These are phyloP conservation scores for Puffinus mauretanicus DNA, from an alignment of 2,113 vertebrate species.

Conservation along the genomic window DNA sequence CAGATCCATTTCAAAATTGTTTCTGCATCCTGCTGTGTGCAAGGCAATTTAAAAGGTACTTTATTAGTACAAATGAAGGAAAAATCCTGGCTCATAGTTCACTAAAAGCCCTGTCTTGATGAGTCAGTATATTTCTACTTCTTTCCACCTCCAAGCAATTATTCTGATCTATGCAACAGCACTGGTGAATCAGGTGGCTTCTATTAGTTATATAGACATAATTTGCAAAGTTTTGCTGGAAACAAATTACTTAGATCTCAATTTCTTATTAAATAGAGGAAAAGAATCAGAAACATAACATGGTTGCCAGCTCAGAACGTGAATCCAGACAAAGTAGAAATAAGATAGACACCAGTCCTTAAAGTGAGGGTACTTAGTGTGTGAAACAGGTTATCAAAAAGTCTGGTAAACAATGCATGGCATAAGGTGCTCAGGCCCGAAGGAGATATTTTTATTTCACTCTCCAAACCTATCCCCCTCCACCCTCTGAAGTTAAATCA, in stretches of 20 bases:
- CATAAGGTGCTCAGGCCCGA: neutral
- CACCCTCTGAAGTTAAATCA: neutral
- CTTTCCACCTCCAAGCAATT: constrained; percentile 55
- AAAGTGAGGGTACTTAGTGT: neutral
- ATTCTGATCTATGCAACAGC: constrained; percentile 28
- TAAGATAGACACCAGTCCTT: neutral
- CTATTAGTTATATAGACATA: neutral
- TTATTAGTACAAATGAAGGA: constrained; percentile 15
- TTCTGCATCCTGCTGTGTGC: neutral
- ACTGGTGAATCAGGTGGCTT: constrained; percentile 32
- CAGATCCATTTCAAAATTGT: constrained; percentile 21
- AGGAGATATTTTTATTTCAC: neutral
- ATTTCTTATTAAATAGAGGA: neutral
- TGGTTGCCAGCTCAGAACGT: neutral
- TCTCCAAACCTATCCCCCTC: neutral
- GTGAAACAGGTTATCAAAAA: neutral
- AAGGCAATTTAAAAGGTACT: neutral
- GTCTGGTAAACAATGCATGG: neutral
- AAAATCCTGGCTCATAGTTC: constrained; percentile 39
- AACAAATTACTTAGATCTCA: neutral
- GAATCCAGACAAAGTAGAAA: neutral
- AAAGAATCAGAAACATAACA: neutral
- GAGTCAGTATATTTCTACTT: constrained; percentile 42
- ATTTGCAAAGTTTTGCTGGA: constrained; percentile 10
- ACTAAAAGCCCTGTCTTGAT: constrained; percentile 3